Conservation (phyloP, 2,888 invertebrate species). For the Uropetala carovei region DNA sequence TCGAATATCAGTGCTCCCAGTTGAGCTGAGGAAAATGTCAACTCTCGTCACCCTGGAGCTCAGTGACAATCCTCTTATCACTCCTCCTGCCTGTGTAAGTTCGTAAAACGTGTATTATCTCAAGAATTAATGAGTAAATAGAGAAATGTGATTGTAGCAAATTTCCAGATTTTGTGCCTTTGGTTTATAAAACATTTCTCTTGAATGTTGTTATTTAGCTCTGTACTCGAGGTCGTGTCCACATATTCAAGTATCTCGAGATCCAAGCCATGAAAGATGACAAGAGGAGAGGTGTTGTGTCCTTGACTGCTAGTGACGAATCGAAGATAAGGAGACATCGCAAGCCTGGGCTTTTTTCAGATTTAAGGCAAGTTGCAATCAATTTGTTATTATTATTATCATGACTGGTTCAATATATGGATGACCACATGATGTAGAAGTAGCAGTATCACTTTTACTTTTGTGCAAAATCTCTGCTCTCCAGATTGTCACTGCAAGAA, state of each 20-base stretch:
- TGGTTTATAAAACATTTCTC: no score
- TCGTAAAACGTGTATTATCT: neutral
- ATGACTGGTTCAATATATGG: slow-evolving; percentile 56
- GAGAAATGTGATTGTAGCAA: neutral
- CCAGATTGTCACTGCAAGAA: no score
- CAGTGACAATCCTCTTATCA: slow-evolving; percentile 93
- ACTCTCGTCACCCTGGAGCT: slow-evolving; percentile 88
- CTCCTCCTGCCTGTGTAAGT: slow-evolving; percentile 94
- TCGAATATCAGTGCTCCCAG: slow-evolving; percentile 90
- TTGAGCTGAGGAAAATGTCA: slow-evolving; percentile 91
- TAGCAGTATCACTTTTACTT: no score
- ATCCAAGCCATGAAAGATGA: slow-evolving; percentile 88
- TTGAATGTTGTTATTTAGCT: slow-evolving; percentile 77
- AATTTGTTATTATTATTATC: neutral
- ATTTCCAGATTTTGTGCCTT: neutral
- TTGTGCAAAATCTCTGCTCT: no score
- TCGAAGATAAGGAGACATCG: slow-evolving; percentile 35
- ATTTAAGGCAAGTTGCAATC: slow-evolving; percentile 7
- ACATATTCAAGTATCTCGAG: slow-evolving; percentile 96
- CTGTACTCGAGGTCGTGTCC: slow-evolving; percentile 94
- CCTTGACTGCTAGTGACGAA: slow-evolving; percentile 23
- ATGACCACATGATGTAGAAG: no score
- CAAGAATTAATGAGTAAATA: neutral
- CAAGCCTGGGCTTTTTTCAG: slow-evolving; percentile 19
- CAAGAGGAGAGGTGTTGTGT: slow-evolving; percentile 64